These are phyloP conservation scores for Scaptodrosophila lebanonensis DNA, from an alignment of 1,140 invertebrate genomes.

Conservation along the genomic window DNA sequence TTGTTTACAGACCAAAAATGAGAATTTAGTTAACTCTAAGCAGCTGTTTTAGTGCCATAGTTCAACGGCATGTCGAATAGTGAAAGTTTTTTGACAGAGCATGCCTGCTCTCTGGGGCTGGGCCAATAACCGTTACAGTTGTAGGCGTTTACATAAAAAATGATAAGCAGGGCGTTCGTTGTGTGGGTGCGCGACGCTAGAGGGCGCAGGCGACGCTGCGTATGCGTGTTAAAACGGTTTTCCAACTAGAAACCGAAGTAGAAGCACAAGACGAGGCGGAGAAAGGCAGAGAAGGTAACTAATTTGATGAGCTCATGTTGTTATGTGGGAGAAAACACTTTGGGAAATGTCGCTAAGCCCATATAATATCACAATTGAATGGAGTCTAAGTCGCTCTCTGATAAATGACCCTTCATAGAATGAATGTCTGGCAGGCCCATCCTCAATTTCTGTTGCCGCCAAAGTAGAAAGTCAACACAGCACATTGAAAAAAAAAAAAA, in stretches of 20 bases:
- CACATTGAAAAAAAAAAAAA: slow-evolving; percentile 5
- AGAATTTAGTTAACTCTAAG: too few relatives aligned
- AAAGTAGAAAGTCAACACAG: slow-evolving; percentile 52
- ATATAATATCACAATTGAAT: slow-evolving; percentile 32
- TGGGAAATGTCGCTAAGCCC: slow-evolving; percentile 7
- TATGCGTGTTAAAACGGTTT: slow-evolving; percentile 18
- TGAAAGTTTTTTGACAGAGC: slow-evolving; percentile 48
- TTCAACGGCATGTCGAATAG: slow-evolving; percentile 49
- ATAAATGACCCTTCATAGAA: slow-evolving; percentile 26
- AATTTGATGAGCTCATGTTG: slow-evolving; percentile 47
- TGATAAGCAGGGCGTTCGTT: too few relatives aligned
- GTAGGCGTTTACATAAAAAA: too few relatives aligned
- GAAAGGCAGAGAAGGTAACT: too few relatives aligned
- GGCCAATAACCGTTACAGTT: too few relatives aligned
- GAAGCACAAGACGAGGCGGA: too few relatives aligned
- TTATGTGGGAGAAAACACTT: slow-evolving; percentile 28
- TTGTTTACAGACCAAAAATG: too few relatives aligned
- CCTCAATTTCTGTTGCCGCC: too few relatives aligned
- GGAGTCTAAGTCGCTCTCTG: slow-evolving; percentile 13
- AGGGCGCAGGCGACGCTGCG: slow-evolving; percentile 19
- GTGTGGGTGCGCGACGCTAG: slow-evolving; percentile 27
- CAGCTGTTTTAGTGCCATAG: slow-evolving; percentile 32
- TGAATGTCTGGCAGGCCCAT: slow-evolving; percentile 8
- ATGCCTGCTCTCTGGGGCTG: too few relatives aligned
- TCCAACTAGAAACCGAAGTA: slow-evolving; percentile 13